These are phyloP conservation scores for Sebastes matsubarae DNA, from an alignment of 2,797 vertebrate genomes.

Conservation along the genomic window DNA sequence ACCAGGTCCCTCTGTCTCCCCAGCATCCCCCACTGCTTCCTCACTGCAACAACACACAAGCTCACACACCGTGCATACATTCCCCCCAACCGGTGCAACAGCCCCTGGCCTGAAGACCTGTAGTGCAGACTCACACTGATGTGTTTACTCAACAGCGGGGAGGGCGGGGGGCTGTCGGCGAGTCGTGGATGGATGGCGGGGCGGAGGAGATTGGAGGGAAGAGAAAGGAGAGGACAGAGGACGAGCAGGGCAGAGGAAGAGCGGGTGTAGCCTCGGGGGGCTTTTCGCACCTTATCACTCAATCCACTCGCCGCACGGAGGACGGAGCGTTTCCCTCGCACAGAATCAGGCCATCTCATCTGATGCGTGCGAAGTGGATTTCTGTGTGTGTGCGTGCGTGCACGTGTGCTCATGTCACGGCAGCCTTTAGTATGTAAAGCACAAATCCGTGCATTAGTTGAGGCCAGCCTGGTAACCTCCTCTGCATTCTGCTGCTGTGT, in stretches of 20 bases:
- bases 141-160: slow-evolving; percentile 48
- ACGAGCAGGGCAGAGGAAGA: slow-evolving; percentile 23
- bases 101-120: slow-evolving; percentile 39
- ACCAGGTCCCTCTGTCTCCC: slow-evolving; percentile 9
- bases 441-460: slow-evolving; percentile 20
- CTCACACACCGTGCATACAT: neutral
- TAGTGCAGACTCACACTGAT: slow-evolving; percentile 55
- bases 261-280: slow-evolving; percentile 41
- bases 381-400: neutral
- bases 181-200: slow-evolving; percentile 10
- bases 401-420: neutral
- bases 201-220: slow-evolving; percentile 14
- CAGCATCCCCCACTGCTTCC: neutral
- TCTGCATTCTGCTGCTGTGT: slow-evolving; percentile 54
- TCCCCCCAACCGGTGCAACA: slow-evolving; percentile 25
- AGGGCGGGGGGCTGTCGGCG: neutral
- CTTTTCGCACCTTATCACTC: slow-evolving; percentile 62
- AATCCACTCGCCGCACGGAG: slow-evolving; percentile 26
- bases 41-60: neutral
- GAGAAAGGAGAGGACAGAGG: slow-evolving; percentile 39
- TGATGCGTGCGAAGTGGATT: neutral
- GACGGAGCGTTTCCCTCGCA: slow-evolving; percentile 30
- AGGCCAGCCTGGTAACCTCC: slow-evolving; percentile 31
- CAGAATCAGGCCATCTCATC: slow-evolving; percentile 49
- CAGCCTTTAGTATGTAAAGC: slow-evolving; percentile 34